These are phyloP conservation scores for Deilephila porcellus DNA, from an alignment of 2,888 invertebrate genomes.

Conservation along the genomic window DNA sequence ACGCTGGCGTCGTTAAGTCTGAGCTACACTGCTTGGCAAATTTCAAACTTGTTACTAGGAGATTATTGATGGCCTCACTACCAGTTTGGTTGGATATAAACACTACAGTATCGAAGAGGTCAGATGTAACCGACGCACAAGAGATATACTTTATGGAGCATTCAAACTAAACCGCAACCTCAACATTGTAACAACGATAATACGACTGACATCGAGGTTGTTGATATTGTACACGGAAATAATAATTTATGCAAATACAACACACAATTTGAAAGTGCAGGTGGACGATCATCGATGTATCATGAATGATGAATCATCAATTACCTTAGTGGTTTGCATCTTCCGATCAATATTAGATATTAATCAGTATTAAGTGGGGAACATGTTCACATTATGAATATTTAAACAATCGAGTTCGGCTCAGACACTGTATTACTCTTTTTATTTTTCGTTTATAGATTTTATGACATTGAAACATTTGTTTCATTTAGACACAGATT, in stretches of 20 bases:
- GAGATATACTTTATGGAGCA: not conserved
- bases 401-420: too few species aligned
- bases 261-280: not conserved
- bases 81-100: not conserved
- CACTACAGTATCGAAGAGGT: not conserved
- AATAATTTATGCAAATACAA: not conserved
- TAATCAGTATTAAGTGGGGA: too few species aligned
- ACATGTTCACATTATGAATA: too few species aligned
- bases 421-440: too few species aligned
- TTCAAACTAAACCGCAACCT: not conserved
- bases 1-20: not conserved
- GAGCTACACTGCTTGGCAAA: not conserved
- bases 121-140: not conserved
- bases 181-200: not conserved
- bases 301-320: not conserved
- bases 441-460: too few species aligned
- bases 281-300: not conserved
- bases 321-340: too few species aligned
- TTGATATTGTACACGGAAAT: not conserved
- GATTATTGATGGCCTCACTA: constrained; percentile 1
- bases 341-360: too few species aligned
- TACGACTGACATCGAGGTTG: not conserved
- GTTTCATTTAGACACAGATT: too few species aligned
- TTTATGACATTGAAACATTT: not conserved
- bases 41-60: not conserved